These are phyloP conservation scores for Odontomachus brunneus DNA, from an alignment of 1,140 invertebrate species.

Conservation along the genomic window DNA sequence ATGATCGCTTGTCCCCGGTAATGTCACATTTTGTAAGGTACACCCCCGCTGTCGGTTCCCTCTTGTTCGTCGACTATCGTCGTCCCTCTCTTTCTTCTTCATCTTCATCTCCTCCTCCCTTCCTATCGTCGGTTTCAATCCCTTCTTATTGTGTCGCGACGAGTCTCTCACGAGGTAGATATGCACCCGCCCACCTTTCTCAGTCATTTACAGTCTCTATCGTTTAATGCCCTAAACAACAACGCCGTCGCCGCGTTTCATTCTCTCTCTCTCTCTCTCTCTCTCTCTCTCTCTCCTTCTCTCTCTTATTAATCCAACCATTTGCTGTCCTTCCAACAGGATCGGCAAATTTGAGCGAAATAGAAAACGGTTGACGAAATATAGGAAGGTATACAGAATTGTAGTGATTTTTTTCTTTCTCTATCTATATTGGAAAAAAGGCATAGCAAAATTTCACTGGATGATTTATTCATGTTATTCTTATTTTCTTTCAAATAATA, in stretches of 20 bases:
- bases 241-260: constrained; percentile 11
- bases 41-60: constrained; percentile 13
- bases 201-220: constrained; percentile 32
- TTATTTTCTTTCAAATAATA: no score
- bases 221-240: constrained; percentile 32
- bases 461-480: no score
- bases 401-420: no score
- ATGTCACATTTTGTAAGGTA: constrained; percentile 57
- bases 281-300: not conserved
- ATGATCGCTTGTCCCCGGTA: constrained; percentile 57
- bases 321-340: not conserved
- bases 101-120: constrained; percentile 3
- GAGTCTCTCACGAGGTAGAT: constrained; percentile 21
- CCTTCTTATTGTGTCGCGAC: constrained; percentile 23
- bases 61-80: constrained; percentile 26
- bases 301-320: constrained; percentile 8
- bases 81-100: not conserved
- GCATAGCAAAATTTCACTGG: no score
- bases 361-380: not conserved
- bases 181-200: constrained; percentile 13
- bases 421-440: no score
- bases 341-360: not conserved
- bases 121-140: constrained; percentile 3
- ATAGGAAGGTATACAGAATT: not conserved
- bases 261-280: not conserved